Percentiles rank a stretch among this genome's conserved stretches.
Conservation (phyloP, 2,797 vertebrate genomes). For the Chiloscyllium punctatum region DNA sequence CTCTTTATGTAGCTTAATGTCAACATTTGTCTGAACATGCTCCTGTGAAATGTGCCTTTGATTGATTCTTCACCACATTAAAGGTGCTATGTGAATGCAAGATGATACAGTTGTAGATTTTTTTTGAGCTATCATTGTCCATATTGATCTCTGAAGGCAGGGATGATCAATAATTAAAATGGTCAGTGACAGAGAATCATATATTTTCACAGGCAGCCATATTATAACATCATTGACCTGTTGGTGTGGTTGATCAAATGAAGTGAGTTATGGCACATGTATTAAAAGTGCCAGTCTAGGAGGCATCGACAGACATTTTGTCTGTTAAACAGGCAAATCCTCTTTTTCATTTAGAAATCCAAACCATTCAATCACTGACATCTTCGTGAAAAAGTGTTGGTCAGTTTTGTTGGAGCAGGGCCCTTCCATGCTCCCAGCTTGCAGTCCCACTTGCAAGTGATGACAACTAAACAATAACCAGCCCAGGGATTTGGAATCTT, state of each 20-base stretch:
- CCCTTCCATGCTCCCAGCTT: background rate
- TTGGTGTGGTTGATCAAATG: background rate
- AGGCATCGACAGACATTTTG: too few relatives aligned
- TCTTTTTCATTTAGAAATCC: background rate
- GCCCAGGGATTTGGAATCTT: background rate
- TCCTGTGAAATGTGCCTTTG: background rate
- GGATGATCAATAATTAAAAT: background rate
- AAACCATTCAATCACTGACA: background rate
- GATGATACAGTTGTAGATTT: background rate
- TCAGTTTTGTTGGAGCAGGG: background rate
- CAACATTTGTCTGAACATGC: background rate
- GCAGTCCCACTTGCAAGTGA: background rate
- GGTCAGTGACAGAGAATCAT: background rate
- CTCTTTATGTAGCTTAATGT: background rate
- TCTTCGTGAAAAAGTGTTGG: background rate
- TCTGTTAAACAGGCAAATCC: background rate
- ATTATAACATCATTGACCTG: background rate
- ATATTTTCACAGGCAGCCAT: background rate
- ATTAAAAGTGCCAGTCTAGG: background rate
- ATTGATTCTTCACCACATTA: background rate
- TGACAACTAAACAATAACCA: background rate
- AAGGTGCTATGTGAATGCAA: background rate
- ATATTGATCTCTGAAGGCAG: background rate
- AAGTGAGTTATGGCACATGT: background rate
- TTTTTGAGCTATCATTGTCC: background rate